Base-by-base conservation (phyloP, 2,113 vertebrate genomes). In the Jacana jacana region DNA sequence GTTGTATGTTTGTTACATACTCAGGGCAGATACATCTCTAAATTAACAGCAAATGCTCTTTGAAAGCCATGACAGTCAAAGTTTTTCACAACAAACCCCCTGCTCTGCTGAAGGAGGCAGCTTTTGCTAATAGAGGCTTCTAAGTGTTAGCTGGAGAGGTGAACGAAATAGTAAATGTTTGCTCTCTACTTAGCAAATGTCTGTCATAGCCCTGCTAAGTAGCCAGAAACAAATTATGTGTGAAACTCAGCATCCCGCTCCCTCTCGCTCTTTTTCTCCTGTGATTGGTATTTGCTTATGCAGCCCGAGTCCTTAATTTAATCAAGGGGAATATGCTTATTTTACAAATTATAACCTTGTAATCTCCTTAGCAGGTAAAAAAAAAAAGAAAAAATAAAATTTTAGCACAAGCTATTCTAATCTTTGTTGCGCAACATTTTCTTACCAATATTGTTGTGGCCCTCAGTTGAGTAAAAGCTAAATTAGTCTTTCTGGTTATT, bases 311-410 rank as follows among this genome's bases (percentile, higher is more conserved):
- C 55, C 8, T 69, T 97, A 89, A 96, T 97, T 94, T 94, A 97
- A 97, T 98, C 97, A 97, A 95, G 95, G 13, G 84, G 90, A 93
- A 97, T 86, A 87, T 71, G 80, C 83, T 31, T 86, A 83, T 97
- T 98, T 98, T 97, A 97, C 97, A 97, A 96, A 97, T 97, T 85
- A 97, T 91, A 80, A 95, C 70, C 94, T 97, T 97, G 93, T 88
- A 92, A 91, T 87, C 94, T 91, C 86, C 69, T 76, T 75, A 90
- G 70, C 19, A 46, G 81, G 40, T 46, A 20, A 20, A n/a, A n/a
- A n/a, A n/a, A n/a, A n/a, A n/a, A n/a, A n/a, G n/a, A n/a, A n/a
- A n/a, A n/a, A n/a, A n/a, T n/a, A n/a, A n/a, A n/a, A n/a, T n/a
- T n/a, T n/a, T n/a, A 78, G 42, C 42, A n/a, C 49, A 16, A 9